These are phyloP conservation scores for Crotalus helleri DNA, from an alignment of 2,113 vertebrate species.

Conservation along the genomic window DNA sequence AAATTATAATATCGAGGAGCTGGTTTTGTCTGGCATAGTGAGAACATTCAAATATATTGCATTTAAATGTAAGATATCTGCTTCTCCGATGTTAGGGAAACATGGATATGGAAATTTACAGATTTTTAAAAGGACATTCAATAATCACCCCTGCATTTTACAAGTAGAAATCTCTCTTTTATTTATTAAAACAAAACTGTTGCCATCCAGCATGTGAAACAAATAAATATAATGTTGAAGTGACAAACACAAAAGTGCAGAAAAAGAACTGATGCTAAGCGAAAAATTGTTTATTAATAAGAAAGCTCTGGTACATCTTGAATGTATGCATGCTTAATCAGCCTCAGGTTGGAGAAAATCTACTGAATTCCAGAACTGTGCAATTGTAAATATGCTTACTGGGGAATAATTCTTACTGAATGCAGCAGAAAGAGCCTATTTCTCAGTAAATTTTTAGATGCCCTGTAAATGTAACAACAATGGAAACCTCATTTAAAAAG, in stretches of 20 bases:
- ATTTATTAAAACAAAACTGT: constrained; percentile 1
- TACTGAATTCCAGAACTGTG: background rate
- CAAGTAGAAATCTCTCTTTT: background rate
- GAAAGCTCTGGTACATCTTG: background rate
- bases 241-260: background rate
- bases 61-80: background rate
- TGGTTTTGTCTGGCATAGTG: background rate
- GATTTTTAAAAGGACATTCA: background rate
- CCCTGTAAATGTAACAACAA: background rate
- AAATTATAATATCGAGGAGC: background rate
- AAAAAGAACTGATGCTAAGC: background rate
- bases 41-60: background rate
- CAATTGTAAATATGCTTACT: background rate
- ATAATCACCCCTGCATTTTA: background rate
- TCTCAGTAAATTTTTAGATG: background rate
- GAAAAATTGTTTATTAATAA: background rate
- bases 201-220: background rate
- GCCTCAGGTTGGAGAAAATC: background rate
- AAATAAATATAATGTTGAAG: background rate
- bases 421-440: background rate
- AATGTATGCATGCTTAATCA: background rate
- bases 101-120: background rate
- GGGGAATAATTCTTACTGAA: background rate
- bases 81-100: background rate
- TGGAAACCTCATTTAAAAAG: background rate